phyloP scores from a whole-genome alignment of 1,140 invertebrate genomes.

The Trichogramma pretiosum region DNA sequence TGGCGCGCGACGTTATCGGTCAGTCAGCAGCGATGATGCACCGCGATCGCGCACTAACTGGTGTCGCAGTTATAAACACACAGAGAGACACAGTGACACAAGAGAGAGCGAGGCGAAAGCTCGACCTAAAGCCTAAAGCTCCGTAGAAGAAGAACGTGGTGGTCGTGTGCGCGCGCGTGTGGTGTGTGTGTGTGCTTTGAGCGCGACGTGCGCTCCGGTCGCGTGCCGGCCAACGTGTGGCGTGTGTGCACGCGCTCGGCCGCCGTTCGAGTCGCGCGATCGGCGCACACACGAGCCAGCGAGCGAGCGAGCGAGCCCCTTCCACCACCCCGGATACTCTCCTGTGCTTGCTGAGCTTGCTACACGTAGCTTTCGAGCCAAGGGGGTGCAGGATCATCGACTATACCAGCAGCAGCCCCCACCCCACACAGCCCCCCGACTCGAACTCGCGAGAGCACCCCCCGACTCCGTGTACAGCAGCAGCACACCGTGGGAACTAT shows the following conservation, averaged over 20 bases:
- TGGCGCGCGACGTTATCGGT: neutral
- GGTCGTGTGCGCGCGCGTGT: neutral
- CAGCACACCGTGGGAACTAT: neutral
- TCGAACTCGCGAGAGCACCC: neutral
- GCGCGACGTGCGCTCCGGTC: constrained; percentile 28
- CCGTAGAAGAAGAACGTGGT: neutral
- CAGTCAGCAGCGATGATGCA: too few species aligned
- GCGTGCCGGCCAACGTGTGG: constrained; percentile 47
- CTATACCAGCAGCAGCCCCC: constrained; percentile 17
- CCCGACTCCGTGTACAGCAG: too few species aligned
- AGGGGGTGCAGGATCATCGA: constrained; percentile 23
- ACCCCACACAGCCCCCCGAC: neutral
- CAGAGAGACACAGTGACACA: constrained; percentile 1
- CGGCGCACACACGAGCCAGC: too few species aligned
- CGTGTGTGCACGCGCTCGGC: constrained; percentile 36
- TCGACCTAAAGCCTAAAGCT: neutral
- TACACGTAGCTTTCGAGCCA: constrained; percentile 8
- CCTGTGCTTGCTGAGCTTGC: neutral
- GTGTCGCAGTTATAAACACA: neutral
- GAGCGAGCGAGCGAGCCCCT: too few species aligned
- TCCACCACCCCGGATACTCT: constrained; percentile 15
- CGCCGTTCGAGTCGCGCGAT: constrained; percentile 33
- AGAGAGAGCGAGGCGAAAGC: neutral
- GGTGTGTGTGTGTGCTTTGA: neutral
- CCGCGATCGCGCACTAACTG: neutral